Base-by-base conservation (phyloP, 1,140 invertebrate species). In the Macrosteles quadrilineatus region DNA sequence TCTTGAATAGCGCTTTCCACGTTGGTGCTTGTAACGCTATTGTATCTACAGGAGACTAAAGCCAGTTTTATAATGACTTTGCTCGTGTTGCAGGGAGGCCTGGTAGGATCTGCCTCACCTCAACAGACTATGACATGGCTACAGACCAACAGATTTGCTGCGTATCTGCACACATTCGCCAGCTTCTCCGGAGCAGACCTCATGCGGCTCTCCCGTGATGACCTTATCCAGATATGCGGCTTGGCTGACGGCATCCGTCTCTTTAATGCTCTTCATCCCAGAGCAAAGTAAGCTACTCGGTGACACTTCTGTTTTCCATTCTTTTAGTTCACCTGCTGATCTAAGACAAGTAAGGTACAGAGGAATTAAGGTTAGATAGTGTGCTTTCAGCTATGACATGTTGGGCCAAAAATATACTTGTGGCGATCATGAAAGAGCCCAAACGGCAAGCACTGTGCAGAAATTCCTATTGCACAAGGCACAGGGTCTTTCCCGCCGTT, bases 151-250 rank as follows among this genome's bases (percentile, higher is more conserved):
- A 86, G 92, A 69, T 97, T 96, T 82, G 83, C 85, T 14, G 85
- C 87, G 67, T 92, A 92, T 77, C 81, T 88, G 1, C 80, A 85
- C 32, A 90, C 90, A 1, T 96, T 97, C 78, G 82, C 88, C 55
- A 92, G 90, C 77, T 98, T 95, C 83, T 91, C 90, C 55, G 95
- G 94, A 57, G 86, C 90, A 32, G 96, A 98, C 83, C 86, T 98
- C 73, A 81, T 98, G 66, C 85, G 93, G 70, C 82, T 98, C 73
- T 90, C 91, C 1, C 86, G 93, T 59, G 93, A 96, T 72, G 95
- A 98, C 82, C 83, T 97, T 14, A 94, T 97, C 63, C 92, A 97
- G 82, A 96, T 98, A 64, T 97, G 95, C 80, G 95, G 95, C 0
- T 81, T 97, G 40, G 91, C 94, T 64, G 95, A 98, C 80, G 91